These are phyloP conservation scores for Zophobas atratus DNA, from an alignment of 1,140 invertebrate genomes.

Conservation along the genomic window DNA sequence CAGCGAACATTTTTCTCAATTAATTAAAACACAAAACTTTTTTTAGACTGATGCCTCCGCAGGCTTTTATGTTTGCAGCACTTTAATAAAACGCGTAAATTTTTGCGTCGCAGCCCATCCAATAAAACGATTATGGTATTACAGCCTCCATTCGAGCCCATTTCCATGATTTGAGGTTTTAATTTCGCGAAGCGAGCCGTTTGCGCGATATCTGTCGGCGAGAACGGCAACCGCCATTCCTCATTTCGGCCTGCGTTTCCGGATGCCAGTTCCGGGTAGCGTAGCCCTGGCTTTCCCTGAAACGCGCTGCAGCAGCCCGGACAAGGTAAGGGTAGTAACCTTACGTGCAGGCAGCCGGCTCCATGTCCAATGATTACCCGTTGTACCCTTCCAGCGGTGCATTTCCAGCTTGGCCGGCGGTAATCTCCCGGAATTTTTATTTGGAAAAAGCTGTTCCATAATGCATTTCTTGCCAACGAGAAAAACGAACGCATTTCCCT, in stretches of 20 bases:
- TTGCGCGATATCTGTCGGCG: too few species aligned
- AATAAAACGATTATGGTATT: too few species aligned
- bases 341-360: constrained; percentile 47
- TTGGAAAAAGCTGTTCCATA: not conserved
- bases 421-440: constrained; percentile 6
- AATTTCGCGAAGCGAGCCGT: too few species aligned
- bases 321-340: constrained; percentile 59
- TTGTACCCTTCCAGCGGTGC: constrained; percentile 33
- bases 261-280: constrained; percentile 28
- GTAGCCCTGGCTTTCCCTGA: constrained; percentile 39
- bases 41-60: too few species aligned
- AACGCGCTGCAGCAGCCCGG: constrained; percentile 48
- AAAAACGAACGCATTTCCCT: not conserved
- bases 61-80: too few species aligned
- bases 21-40: too few species aligned
- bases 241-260: constrained; percentile 2
- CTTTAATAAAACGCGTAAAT: too few species aligned
- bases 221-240: too few species aligned
- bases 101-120: too few species aligned
- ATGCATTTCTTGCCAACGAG: not conserved
- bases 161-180: too few species aligned
- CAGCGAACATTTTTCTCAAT: too few species aligned
- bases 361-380: constrained; percentile 40
- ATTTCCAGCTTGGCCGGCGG: constrained; percentile 12
- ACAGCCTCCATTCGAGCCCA: too few species aligned